Base-by-base conservation (phyloP, 2,888 invertebrate genomes). In the Lasioglossum morio region DNA sequence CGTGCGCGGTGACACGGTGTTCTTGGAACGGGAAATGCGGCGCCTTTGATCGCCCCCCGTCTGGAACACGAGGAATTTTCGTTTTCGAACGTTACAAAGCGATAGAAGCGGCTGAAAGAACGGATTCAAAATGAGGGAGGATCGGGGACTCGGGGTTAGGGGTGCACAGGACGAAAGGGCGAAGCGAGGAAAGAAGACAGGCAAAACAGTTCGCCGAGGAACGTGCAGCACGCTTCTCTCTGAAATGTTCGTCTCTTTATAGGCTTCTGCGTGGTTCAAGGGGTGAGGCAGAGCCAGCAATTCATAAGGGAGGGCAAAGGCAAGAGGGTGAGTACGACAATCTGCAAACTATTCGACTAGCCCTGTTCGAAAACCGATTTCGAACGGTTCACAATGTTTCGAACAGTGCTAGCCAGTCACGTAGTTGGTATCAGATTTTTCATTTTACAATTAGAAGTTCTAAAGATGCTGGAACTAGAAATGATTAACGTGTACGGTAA, bases 251-350 rank as follows among this genome's bases (percentile, higher is more conserved):
- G 77, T 87, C 72, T 89, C 79, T 91, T 96, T 96, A 70, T 94
- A 97, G 97, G 96, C 94, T 98, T 97, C 93, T 98, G 98, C 94
- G 97, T 98, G 79, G 98, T 98, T 76, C 98, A 98, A 95, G 97
- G 98, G 90, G 97, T 98, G 66, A 97, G 97, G 93, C 97, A 97
- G 93, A 97, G 97, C 88, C 97, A 98, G 95, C 98, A 98, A 95
- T 97, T 97, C 91, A 98, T 98, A 92, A 97, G 97, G 92, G 98
- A 98, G 96, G 98, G 98, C 76, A 97, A 97, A 92, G 98, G 98
- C 89, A 97, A 97, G 95, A 96, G 98, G 96, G 98, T 98, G 95
- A 97, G 97, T 96, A 85, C 43, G 75, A 86, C 85, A 82, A 89
- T 88, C 78, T 84, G n/a, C 48, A 66, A 84, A 77, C 76, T 88